Evolutionary conservation across 2,797 vertebrate genomes (phyloP).

Genomic region (Amblyopsis hoosieri): DNA sequence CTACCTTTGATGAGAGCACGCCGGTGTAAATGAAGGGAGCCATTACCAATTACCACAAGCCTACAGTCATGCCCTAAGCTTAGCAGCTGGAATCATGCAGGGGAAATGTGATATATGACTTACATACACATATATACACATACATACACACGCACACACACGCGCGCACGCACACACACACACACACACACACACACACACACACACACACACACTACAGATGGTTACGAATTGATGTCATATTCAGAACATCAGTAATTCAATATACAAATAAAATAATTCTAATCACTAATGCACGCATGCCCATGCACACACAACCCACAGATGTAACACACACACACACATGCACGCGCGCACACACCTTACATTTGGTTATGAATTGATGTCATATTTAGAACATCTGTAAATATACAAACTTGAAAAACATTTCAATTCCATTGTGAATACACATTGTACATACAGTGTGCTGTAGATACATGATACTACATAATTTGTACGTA

Average conservation of each 20-base stretch:
- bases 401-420: too few relatives aligned
- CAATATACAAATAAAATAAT: too few relatives aligned
- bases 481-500: too few relatives aligned
- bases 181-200: neutral
- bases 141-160: neutral
- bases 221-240: neutral
- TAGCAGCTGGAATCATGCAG: neutral
- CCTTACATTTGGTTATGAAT: neutral
- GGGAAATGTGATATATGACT: neutral
- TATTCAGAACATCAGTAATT: too few relatives aligned
- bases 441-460: too few relatives aligned
- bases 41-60: slow-evolving; percentile 23
- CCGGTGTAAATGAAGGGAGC: slow-evolving; percentile 23
- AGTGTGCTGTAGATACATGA: too few relatives aligned
- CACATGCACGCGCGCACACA: neutral
- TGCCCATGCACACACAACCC: neutral
- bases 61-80: slow-evolving; percentile 1
- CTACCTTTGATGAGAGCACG: slow-evolving; percentile 31
- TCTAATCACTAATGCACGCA: too few relatives aligned
- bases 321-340: neutral
- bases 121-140: neutral
- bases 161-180: neutral
- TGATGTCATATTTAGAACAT: neutral
- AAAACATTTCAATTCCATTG: too few relatives aligned
- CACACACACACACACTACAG: neutral